Base-by-base conservation (phyloP, 1,140 invertebrate genomes). In the Octopus sinensis region DNA sequence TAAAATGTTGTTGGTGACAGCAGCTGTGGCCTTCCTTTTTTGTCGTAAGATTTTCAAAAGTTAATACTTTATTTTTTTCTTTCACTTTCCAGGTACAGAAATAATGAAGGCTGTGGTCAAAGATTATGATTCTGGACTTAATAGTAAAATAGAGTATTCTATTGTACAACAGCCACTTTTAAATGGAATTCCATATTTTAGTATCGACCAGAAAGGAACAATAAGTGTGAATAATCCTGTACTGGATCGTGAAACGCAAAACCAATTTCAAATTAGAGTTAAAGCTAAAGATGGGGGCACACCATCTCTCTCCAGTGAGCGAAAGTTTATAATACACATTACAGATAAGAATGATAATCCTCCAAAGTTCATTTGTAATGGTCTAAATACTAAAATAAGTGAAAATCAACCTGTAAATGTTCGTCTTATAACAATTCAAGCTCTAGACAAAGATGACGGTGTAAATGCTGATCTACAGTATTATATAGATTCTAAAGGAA, bases 91-190 rank as follows among this genome's bases (percentile, higher is more conserved):
- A 93, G 93, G 93, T 51, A 97, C 96, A 77, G 96, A 96, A 82
- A 97, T 96, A 83, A 96, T 96, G 79, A 96, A 96, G 53, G 97
- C 98, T 91, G 92, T 96, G 86, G 96, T 97, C 6, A 96, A 96
- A 92, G 96, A 97, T 92, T 81, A 76, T 23, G 88, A 89, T 82
- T 80, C 82, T 13, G 87, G 86, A 17, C 73, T 82, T 23, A 89
- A 88, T 79, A 86, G 88, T 0, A 85, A 84, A 4, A 87, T 88
- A 7, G 79, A 84, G 12, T 87, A 87, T 52, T 84, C 84, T 68
- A 87, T 86, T 71, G 82, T 85, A 30, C 79, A 23, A 6, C 5
- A 77, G 6, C 13, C 52, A 17, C 52, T 23, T 17, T n/a, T 17
- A 23, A 17, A 13, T 43, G 4, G 4, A 6, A 17, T 12, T 51